These are phyloP conservation scores for Lamellibrachia luymesi DNA, from an alignment of 1,140 invertebrate genomes.

Conservation along the genomic window DNA sequence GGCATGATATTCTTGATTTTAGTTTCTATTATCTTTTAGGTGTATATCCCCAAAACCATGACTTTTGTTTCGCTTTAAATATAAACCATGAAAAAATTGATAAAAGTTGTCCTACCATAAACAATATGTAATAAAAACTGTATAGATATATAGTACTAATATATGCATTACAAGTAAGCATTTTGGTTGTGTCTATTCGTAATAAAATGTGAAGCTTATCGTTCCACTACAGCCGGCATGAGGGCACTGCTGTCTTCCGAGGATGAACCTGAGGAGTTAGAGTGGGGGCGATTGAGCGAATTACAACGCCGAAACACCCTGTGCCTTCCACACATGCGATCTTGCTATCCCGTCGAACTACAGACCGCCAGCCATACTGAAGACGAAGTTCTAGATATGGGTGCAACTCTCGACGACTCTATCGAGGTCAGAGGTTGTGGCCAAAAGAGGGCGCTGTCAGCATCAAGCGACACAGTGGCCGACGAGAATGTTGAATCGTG, in stretches of 20 bases:
- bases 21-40: no score
- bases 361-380: slow-evolving; percentile 37
- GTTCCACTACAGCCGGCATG: slow-evolving; percentile 32
- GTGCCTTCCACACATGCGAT: slow-evolving; percentile 82
- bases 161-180: no score
- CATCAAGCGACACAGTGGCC: background rate
- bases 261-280: slow-evolving; percentile 43
- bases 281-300: slow-evolving; percentile 65
- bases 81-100: no score
- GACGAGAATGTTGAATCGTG: background rate
- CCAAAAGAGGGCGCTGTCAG: background rate
- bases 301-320: slow-evolving; percentile 81
- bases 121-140: no score
- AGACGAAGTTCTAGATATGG: background rate
- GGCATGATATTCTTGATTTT: no score
- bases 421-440: background rate
- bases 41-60: no score
- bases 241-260: slow-evolving; percentile 40
- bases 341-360: slow-evolving; percentile 84
- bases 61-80: no score
- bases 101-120: no score
- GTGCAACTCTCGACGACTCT: background rate
- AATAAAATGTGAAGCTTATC: no score
- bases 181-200: no score
- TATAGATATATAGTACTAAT: no score